Conservation (phyloP, 2,797 vertebrate genomes). For the Sebastes iracundus region DNA sequence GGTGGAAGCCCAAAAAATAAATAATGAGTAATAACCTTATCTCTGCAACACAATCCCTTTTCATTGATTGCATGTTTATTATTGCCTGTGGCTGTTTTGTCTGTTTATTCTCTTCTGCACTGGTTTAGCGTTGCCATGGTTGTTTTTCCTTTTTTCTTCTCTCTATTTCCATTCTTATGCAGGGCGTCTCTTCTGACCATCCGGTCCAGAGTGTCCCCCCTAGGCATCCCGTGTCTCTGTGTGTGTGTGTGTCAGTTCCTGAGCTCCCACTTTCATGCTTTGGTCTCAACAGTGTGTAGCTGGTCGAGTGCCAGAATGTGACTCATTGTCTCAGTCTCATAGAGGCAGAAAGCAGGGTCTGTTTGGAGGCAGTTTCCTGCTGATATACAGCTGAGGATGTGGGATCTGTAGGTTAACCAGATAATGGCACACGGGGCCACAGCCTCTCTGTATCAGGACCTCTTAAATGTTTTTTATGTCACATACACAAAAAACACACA, state of each 20-base stretch:
- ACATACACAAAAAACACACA: not conserved
- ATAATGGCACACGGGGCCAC: slow-evolving; percentile 3
- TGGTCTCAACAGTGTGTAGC: slow-evolving; percentile 30
- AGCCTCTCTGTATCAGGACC: not conserved
- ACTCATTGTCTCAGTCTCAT: slow-evolving; percentile 79
- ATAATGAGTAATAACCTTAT: slow-evolving; percentile 51
- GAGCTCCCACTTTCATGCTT: slow-evolving; percentile 9
- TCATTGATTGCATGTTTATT: slow-evolving; percentile 73
- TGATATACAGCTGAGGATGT: slow-evolving; percentile 84
- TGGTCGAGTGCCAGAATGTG: slow-evolving; percentile 76
- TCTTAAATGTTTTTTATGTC: not conserved
- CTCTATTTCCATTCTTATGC: slow-evolving; percentile 71
- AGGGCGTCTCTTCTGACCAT: slow-evolving; percentile 62
- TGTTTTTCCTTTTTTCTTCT: slow-evolving; percentile 54
- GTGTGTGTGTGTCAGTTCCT: slow-evolving; percentile 23
- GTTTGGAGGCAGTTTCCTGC: slow-evolving; percentile 88
- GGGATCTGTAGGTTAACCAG: slow-evolving; percentile 35
- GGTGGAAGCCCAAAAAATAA: slow-evolving; percentile 1
- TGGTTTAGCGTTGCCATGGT: slow-evolving; percentile 63
- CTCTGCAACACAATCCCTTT: slow-evolving; percentile 57
- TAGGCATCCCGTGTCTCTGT: slow-evolving; percentile 50
- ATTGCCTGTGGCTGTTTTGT: slow-evolving; percentile 49
- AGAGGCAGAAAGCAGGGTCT: slow-evolving; percentile 77
- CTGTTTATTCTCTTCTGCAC: slow-evolving; percentile 52
- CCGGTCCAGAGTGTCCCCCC: slow-evolving; percentile 64